Base-by-base conservation (phyloP, 2,888 invertebrate genomes). In the Dicyrtoma fusca region DNA sequence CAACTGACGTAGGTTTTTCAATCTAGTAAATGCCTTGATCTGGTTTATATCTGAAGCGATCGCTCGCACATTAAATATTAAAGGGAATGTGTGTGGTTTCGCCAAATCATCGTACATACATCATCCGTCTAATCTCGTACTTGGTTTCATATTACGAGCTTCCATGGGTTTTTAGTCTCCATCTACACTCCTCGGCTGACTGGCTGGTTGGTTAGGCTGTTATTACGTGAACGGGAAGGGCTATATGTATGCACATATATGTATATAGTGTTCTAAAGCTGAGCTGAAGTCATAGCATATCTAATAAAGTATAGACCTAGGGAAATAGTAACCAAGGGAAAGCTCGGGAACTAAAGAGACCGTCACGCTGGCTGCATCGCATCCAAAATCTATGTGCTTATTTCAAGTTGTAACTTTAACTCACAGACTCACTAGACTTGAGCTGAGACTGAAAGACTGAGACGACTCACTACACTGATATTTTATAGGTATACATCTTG, bases 21-120 rank as follows among this genome's bases (percentile, higher is more conserved):
- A 79, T 79, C 79, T 79, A 79, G 79, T 77, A 79, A 79, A 79
- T 79, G 79, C 76, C 76, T 72, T 76, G 79, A 79, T 79, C 79
- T 79, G 79, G 79, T 79, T 79, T 79, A 76, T 77, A 77, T 79
- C 79, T 79, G 74, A 79, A 79, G 76, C 75, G 77, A 79, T 77
- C 72, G 76, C 74, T 77, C 76, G 68, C 76, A 75, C 74, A 77
- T 79, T 79, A 79, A 79, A 79, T 79, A 79, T 79, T 79, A 77
- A 79, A 71, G 74, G 64, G 73, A 65, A 71, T 74, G 72, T 77
- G 74, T 79, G 79, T 74, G 76, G 79, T 76, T 79, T 79, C 76
- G 73, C 69, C 76, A 79, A 77, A 76, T 79, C 79, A 79, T 79
- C 79, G 75, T 79, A 75, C 75, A 72, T 76, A 74, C 75, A 77